Evolutionary conservation across 2,888 invertebrate genomes (phyloP).

Genomic region (Helobdella robusta): DNA sequence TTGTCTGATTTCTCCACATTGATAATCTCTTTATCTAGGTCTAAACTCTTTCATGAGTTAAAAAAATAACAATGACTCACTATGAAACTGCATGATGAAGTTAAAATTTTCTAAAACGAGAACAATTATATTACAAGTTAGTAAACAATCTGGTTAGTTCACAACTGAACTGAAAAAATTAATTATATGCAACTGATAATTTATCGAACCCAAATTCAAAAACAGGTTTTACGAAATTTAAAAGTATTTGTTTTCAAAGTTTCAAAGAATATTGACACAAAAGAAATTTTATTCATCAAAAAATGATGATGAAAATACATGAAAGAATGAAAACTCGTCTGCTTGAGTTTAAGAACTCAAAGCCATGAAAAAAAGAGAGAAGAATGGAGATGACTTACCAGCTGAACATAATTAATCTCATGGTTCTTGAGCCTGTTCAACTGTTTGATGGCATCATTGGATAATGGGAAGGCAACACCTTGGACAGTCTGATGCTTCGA

Average conservation of each 20-base stretch:
- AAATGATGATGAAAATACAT: background rate
- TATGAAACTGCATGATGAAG: too few relatives aligned
- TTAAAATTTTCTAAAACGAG: too few relatives aligned
- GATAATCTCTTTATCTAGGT: conserved; percentile 66
- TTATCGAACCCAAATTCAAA: too few relatives aligned
- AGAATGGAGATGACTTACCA: conserved; percentile 53
- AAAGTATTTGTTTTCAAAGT: too few relatives aligned
- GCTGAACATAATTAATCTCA: conserved; percentile 77
- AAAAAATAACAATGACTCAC: background rate
- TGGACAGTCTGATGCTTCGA: conserved; percentile 65
- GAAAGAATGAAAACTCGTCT: background rate
- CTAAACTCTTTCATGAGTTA: conserved; percentile 50
- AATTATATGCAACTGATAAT: too few relatives aligned
- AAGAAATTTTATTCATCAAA: too few relatives aligned
- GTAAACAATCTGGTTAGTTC: too few relatives aligned
- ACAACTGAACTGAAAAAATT: too few relatives aligned
- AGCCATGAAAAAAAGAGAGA: background rate
- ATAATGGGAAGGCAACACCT: conserved; percentile 79
- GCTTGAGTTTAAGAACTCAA: background rate
- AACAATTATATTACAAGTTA: too few relatives aligned
- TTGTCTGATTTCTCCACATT: conserved; percentile 58
- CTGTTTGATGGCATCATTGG: conserved; percentile 67
- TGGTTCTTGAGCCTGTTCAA: conserved; percentile 65
- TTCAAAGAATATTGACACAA: too few relatives aligned
- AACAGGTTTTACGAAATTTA: too few relatives aligned